Percentiles rank a stretch among this genome's conserved stretches.
These are phyloP conservation scores for Erythrocercus mccallii DNA, from an alignment of 2,113 vertebrate genomes.

Conservation along the genomic window DNA sequence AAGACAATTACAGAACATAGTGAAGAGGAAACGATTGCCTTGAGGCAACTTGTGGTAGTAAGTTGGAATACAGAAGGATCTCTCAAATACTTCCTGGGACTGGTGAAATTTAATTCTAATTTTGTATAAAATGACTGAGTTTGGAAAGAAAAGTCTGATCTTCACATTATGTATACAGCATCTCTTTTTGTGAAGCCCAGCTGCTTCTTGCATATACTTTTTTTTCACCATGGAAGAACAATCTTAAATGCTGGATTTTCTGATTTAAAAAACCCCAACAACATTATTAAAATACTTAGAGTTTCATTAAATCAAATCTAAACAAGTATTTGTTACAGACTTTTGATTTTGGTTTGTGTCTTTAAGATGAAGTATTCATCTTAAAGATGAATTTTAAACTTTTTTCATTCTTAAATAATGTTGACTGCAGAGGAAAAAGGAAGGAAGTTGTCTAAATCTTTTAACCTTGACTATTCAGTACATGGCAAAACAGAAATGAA, in stretches of 20 bases:
- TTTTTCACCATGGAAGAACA: not conserved
- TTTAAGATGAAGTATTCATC: not conserved
- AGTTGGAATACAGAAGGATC: not conserved
- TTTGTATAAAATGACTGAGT: not conserved
- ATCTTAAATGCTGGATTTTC: not conserved
- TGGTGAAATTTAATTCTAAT: not conserved
- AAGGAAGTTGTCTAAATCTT: not conserved
- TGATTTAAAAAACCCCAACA: not conserved
- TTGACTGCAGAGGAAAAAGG: slow-evolving; percentile 11
- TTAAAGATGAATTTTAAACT: no score
- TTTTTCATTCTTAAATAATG: not conserved
- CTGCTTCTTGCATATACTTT: not conserved
- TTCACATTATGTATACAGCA: not conserved
- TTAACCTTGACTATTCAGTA: not conserved
- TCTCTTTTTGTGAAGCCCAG: not conserved
- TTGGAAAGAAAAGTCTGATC: not conserved
- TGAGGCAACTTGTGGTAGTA: not conserved
- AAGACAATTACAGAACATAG: not conserved
- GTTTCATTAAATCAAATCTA: not conserved
- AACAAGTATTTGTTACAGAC: not conserved
- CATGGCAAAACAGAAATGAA: not conserved
- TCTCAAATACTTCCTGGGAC: not conserved
- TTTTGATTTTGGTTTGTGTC: not conserved
- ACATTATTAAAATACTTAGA: not conserved
- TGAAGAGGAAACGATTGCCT: not conserved